Evolutionary conservation across 2,888 invertebrate species (phyloP), one percentile per base, ranked within the genome.

Genomic region (Lasioglossum leucozonium): DNA sequence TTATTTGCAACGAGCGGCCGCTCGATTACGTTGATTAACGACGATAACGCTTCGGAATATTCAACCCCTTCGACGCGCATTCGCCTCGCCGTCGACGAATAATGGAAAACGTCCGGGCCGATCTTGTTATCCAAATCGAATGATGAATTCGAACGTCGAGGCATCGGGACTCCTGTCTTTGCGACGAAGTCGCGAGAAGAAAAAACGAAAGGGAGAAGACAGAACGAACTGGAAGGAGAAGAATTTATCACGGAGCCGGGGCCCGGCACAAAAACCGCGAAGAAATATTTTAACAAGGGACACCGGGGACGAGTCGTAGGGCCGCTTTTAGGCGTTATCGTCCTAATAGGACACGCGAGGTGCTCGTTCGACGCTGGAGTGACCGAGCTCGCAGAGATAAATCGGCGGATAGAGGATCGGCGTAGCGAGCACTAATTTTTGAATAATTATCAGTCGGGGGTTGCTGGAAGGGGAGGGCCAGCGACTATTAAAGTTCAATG

Each of bases 321-420:
- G 86, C 82, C 88, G 90, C 90, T 90, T 91, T 90, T 85, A 90
- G 80, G 69, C 67, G 83, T 90, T 90, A 90, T 90, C 90, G 73
- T 58, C 77, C 84, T 91, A 89, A 90, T 91, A 90, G 88, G 82
- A 81, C 82, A 73, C 86, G 87, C 44, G 72, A 80, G 83, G 80
- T 74, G 82, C 44, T 74, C 83, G 84, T 84, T 87, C 85, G 75
- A 85, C 85, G 37, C 76, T 82, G 84, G 72, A 73, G n/a, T 5
- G 58, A 65, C 11, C 75, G 72, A 73, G 78, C 85, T 77, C 4
- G n/a, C 37, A 13, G 67, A 84, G 89, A 91, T 90, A 89, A 87
- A 69, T 47, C 67, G 62, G 71, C n/a, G 74, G 81, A 77, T 62
- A 58, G 77, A 65, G 75, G 30, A 51, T 51, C 67, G 76, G 71